Base-by-base conservation (phyloP, 2,797 vertebrate genomes). In the Orientallactaga sibirica region DNA sequence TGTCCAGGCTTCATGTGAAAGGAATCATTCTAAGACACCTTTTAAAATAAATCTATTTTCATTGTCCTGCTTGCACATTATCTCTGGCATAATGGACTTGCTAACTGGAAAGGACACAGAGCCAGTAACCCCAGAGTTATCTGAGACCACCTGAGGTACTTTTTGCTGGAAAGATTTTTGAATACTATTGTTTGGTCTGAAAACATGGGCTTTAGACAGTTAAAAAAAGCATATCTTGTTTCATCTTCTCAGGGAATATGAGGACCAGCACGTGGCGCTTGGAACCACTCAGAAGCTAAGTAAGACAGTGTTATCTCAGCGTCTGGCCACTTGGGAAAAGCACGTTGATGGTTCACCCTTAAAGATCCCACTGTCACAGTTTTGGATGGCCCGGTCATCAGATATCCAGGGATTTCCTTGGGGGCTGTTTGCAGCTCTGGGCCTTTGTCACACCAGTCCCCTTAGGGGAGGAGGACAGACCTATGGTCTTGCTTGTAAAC, bases 81-180 rank as follows among this genome's bases (percentile, higher is more conserved):
- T 62, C 92, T 95, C 66, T 67, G 79, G 92, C 94, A 82, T 41
- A 91, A 77, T 62, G 96, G 58, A 93, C 81, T 33, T 90, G 95
- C 94, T 90, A 96, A 95, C 78, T 97, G 94, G 94, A 94, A 97
- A 90, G 96, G 96, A 62, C 92, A 95, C 55, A 94, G 67, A 91
- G 92, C 94, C 64, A 86, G 75, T 55, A 95, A 92, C 80, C 96
- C 96, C 90, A 94, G 87, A 19, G 94, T 22, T 41, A 93, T n/a
- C 48, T 90, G 89, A 94, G 96, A 79, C 48, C 81, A 66, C 37
- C 37, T 83, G 95, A 92, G 85, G 88, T 66, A 83, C 79, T 93
- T 5, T 79, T 90, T 90, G 85, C 90, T 79, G 41, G 95, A 95
- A 84, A 96, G 93, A 93, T 78, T 88, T 97, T 91, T 18, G 25